A percentile compares a stretch with the other conserved stretches of the same genome.
phyloP scores from a whole-genome alignment of 2,797 vertebrate genomes.

The Scarus forsteni region DNA sequence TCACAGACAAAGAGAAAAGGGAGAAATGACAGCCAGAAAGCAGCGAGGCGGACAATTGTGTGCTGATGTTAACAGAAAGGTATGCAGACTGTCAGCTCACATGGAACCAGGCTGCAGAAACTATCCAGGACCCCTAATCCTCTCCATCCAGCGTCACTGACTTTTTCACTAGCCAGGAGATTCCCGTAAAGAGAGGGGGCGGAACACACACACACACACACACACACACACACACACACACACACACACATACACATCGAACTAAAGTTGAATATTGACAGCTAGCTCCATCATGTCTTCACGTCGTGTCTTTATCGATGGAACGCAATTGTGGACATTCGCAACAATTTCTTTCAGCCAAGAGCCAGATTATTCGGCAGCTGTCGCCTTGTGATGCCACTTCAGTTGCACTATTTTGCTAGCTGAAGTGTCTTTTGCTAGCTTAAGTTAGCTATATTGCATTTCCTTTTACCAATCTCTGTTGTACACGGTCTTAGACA shows the following conservation, averaged over 20 bases:
- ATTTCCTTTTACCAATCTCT: slow-evolving; percentile 46
- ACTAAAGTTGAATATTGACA: slow-evolving; percentile 64
- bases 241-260: slow-evolving; percentile 8
- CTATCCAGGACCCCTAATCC: slow-evolving; percentile 32
- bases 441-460: slow-evolving; percentile 71
- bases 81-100: slow-evolving; percentile 78
- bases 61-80: slow-evolving; percentile 86
- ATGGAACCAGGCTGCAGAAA: slow-evolving; percentile 67
- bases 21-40: slow-evolving; percentile 39
- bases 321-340: too few species aligned
- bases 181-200: slow-evolving; percentile 65
- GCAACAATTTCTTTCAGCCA: too few species aligned
- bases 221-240: slow-evolving; percentile 5
- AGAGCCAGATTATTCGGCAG: not conserved
- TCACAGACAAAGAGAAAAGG: slow-evolving; percentile 24
- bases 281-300: slow-evolving; percentile 16
- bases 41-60: slow-evolving; percentile 38
- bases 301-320: too few species aligned
- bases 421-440: slow-evolving; percentile 67
- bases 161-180: slow-evolving; percentile 32
- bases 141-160: slow-evolving; percentile 20
- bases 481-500: slow-evolving; percentile 8
- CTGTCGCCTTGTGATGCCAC: not conserved
- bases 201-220: slow-evolving; percentile 24
- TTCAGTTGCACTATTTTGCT: slow-evolving; percentile 20